phyloP scores from a whole-genome alignment of 2,797 vertebrate species.

The Sternotherus odoratus region DNA sequence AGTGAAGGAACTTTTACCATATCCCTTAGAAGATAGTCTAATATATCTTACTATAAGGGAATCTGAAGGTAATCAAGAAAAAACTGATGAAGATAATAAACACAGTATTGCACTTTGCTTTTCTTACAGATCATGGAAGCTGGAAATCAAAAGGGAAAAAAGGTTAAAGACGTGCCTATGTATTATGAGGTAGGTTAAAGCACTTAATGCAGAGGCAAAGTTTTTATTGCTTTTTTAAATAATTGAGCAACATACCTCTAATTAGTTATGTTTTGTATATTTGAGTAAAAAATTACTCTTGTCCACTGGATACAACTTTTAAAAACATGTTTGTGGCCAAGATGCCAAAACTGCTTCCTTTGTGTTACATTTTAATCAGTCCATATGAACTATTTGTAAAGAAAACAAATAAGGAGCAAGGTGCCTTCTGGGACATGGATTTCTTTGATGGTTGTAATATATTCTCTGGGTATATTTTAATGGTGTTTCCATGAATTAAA shows the following conservation, averaged over 20 bases:
- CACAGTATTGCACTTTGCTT: constrained; percentile 21
- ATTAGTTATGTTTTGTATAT: not conserved
- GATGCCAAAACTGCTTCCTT: not conserved
- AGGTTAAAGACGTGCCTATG: constrained; percentile 55
- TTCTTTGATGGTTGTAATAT: not conserved
- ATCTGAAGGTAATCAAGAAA: not conserved
- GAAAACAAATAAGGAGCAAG: not conserved
- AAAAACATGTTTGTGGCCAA: not conserved
- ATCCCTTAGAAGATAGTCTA: not conserved
- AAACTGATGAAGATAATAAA: not conserved
- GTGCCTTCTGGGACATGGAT: not conserved
- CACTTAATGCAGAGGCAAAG: not conserved
- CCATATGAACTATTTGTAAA: not conserved
- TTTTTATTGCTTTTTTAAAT: not conserved
- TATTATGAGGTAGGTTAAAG: constrained; percentile 79
- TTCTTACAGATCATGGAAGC: constrained; percentile 76
- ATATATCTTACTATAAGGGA: not conserved
- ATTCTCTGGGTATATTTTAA: not conserved
- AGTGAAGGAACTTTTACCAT: not conserved
- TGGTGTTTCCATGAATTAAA: not conserved
- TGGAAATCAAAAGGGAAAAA: constrained; percentile 74
- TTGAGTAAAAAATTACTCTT: not conserved
- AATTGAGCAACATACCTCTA: not conserved
- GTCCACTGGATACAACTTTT: not conserved
- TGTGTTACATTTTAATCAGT: not conserved